Evolutionary conservation across 2,113 vertebrate genomes (phyloP).

Genomic region (Zosterops borbonicus): DNA sequence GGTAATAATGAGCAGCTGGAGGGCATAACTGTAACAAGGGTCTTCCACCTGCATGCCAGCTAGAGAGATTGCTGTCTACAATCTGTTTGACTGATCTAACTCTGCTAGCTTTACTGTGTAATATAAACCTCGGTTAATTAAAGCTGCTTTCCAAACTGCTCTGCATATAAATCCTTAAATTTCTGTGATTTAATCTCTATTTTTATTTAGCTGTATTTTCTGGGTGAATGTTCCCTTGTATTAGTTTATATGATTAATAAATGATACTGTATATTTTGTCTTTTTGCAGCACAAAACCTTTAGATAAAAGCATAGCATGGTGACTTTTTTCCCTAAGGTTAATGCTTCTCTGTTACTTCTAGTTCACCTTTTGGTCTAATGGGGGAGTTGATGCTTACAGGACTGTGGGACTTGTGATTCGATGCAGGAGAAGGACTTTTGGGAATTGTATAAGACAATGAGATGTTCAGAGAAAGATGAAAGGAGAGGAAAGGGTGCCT

Average conservation of each 20-base stretch:
- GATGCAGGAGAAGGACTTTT: not conserved
- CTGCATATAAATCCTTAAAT: not conserved
- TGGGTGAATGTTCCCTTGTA: not conserved
- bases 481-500: not conserved
- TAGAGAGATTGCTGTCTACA: not conserved
- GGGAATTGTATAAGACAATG: not conserved
- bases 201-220: not conserved
- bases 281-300: not conserved
- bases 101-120: not conserved
- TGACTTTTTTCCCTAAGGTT: not conserved
- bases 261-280: not conserved
- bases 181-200: not conserved
- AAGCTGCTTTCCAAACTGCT: not conserved
- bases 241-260: not conserved
- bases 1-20: constrained; percentile 18
- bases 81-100: not conserved
- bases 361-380: not conserved
- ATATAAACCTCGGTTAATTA: not conserved
- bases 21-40: not conserved
- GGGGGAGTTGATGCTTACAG: not conserved
- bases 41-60: not conserved
- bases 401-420: not conserved
- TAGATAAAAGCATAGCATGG: not conserved
- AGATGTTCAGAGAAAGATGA: not conserved
- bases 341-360: not conserved